Percentiles rank a stretch among this genome's conserved stretches.
Conservation (phyloP, 2,888 invertebrate genomes). For the Leptopilina syphax region DNA sequence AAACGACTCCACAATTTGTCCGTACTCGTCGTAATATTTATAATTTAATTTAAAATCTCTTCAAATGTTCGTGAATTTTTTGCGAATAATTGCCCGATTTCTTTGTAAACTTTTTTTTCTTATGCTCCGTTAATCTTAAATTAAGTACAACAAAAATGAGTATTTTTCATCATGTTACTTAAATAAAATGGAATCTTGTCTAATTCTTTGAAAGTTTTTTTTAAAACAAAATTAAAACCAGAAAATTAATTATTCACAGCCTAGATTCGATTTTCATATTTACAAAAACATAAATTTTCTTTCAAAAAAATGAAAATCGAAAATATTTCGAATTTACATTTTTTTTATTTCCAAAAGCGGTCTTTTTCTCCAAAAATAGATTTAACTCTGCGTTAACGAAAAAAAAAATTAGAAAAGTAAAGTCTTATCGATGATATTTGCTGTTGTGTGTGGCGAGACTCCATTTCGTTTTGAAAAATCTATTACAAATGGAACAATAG, state of each 20-base stretch:
- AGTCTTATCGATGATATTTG: constrained; percentile 63
- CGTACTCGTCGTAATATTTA: not conserved
- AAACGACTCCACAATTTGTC: constrained; percentile 5
- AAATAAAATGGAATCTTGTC: constrained; percentile 18
- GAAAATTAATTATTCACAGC: constrained; percentile 9
- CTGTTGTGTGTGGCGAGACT: constrained; percentile 71
- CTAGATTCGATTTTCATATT: no score
- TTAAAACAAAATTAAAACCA: constrained; percentile 22
- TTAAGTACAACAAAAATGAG: constrained; percentile 2
- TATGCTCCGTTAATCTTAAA: not conserved
- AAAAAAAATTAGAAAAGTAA: not conserved
- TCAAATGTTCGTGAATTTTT: not conserved
- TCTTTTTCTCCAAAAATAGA: no score
- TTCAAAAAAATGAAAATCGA: no score
- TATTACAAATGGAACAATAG: constrained; percentile 67
- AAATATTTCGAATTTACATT: no score
- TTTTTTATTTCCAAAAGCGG: no score
- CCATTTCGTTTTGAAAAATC: constrained; percentile 72
- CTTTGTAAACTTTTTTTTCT: constrained; percentile 12
- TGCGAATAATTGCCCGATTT: not conserved
- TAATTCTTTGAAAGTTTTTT: not conserved
- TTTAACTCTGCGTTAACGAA: no score
- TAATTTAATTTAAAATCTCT: constrained; percentile 5
- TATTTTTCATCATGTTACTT: constrained; percentile 25
- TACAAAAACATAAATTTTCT: no score